A percentile compares a stretch with the other conserved stretches of the same genome.
These are phyloP conservation scores for Dusona sp. DNA, from an alignment of 2,888 invertebrate genomes.

Conservation along the genomic window DNA sequence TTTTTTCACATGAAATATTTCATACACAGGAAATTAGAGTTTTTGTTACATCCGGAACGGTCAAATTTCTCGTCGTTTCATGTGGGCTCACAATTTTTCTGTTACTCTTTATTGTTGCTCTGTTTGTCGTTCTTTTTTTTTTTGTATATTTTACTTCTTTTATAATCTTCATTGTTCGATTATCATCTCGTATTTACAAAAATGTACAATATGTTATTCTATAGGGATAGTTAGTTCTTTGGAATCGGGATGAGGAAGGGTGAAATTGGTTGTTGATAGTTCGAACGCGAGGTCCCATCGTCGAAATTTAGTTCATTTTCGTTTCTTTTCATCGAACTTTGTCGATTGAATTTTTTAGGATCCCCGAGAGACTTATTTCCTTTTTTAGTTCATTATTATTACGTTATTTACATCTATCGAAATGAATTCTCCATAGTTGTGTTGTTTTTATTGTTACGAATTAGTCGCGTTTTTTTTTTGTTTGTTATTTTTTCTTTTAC, in stretches of 20 bases:
- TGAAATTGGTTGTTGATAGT: conserved; percentile 44
- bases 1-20: neutral
- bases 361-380: conserved; percentile 41
- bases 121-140: conserved; percentile 4
- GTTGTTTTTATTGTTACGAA: conserved; percentile 31
- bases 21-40: neutral
- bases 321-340: conserved; percentile 1
- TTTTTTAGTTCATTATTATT: conserved; percentile 20
- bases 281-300: conserved; percentile 59
- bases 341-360: conserved; percentile 41
- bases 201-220: conserved; percentile 66
- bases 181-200: conserved; percentile 66
- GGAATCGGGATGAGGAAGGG: conserved; percentile 14
- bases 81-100: conserved; percentile 12
- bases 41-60: conserved; percentile 8
- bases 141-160: conserved; percentile 6
- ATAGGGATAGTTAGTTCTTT: conserved; percentile 46
- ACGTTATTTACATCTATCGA: conserved; percentile 65
- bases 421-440: conserved; percentile 47
- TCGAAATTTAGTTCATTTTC: conserved; percentile 38
- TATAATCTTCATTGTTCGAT: conserved; percentile 56
- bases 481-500: conserved; percentile 5
- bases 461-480: neutral
- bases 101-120: conserved; percentile 18
- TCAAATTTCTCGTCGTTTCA: conserved; percentile 23